Evolutionary conservation across 2,113 vertebrate species (phyloP).

Genomic region (Prionailurus bengalensis): DNA sequence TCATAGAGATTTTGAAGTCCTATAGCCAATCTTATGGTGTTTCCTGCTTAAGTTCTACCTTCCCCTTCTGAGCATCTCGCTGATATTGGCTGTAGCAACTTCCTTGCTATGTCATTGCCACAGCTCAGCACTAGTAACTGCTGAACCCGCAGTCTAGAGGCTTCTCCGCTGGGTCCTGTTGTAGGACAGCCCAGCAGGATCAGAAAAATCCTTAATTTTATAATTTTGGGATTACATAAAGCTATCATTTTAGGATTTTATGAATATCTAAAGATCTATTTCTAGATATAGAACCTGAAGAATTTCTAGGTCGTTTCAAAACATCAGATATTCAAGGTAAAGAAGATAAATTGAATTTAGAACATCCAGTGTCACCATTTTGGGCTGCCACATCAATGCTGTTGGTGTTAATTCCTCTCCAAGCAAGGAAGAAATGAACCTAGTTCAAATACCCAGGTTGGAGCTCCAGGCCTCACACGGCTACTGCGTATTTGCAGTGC

Average conservation of each 20-base stretch:
- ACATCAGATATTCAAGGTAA: neutral
- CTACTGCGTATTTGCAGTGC: neutral
- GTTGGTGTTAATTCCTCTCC: neutral
- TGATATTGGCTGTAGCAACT: neutral
- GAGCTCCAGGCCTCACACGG: neutral
- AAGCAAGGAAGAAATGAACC: neutral
- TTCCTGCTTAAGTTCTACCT: neutral
- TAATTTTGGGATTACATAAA: neutral
- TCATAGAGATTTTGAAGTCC: neutral
- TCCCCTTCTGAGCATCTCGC: neutral
- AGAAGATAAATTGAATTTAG: neutral
- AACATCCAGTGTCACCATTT: neutral
- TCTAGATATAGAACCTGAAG: neutral
- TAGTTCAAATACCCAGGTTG: neutral
- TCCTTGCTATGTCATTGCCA: neutral
- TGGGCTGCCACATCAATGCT: neutral
- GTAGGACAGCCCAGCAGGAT: neutral
- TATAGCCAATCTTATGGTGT: neutral
- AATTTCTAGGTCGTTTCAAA: neutral
- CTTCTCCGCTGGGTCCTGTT: neutral
- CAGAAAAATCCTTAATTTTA: neutral
- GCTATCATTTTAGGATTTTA: neutral
- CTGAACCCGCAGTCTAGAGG: neutral
- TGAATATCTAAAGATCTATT: neutral
- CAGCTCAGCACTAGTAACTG: neutral